Evolutionary conservation across 2,888 invertebrate genomes (phyloP).

Genomic region (Mesoligia furuncula): DNA sequence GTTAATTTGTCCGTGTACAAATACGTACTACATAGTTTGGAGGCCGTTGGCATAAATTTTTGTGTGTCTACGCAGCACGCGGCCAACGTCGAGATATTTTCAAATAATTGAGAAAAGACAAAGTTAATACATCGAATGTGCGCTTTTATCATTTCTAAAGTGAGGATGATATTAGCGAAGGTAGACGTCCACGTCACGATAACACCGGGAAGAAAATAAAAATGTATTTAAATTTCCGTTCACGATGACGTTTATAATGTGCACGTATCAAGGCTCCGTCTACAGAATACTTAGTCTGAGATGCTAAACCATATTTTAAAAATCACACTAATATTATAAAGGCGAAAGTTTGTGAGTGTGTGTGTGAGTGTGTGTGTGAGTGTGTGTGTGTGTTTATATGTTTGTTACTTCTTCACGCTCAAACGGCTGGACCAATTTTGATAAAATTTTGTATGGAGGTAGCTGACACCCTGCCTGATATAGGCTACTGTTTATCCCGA

Average conservation of each 20-base stretch:
- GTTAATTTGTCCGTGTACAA: slow-evolving; percentile 38
- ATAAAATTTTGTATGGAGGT: too few species aligned
- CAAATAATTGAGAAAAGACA: slow-evolving; percentile 1
- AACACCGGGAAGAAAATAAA: background rate
- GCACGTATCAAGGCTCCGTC: background rate
- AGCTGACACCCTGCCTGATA: too few species aligned
- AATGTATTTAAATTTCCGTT: background rate
- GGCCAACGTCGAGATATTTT: slow-evolving; percentile 9
- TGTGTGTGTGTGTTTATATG: too few species aligned
- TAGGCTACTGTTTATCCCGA: too few species aligned
- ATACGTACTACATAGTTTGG: slow-evolving; percentile 35
- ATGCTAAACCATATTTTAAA: too few species aligned
- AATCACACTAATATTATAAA: too few species aligned
- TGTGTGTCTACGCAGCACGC: slow-evolving; percentile 8
- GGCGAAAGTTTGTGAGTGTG: too few species aligned
- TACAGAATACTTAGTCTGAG: too few species aligned
- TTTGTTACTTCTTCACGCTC: too few species aligned
- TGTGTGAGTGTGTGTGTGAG: too few species aligned
- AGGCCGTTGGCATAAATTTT: slow-evolving; percentile 59
- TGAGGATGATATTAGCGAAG: background rate
- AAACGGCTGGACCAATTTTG: too few species aligned
- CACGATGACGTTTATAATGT: background rate
- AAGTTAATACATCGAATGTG: background rate
- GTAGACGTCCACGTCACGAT: background rate
- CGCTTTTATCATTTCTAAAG: background rate